Evolutionary conservation across 2,113 vertebrate species (phyloP), one percentile per base, ranked within the genome.

Genomic region (Benthochromis sp.): DNA sequence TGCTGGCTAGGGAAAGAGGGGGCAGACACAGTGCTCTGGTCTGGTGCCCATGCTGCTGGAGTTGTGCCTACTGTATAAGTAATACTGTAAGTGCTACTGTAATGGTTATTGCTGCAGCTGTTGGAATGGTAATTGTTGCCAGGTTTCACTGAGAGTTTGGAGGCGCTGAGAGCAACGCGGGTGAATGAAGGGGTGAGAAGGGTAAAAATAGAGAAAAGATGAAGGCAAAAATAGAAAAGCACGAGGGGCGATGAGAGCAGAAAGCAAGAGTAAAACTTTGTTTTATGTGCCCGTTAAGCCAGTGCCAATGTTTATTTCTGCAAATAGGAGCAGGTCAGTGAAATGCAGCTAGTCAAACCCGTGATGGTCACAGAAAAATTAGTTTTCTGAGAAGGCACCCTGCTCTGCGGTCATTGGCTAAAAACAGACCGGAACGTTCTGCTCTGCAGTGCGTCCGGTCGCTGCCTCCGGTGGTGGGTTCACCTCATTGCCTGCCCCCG

Each of bases 381-480:
- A 78, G 61, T 84, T 87, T 83, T 59, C 71, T 71, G 52, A 40
- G 31, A 91, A 63, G 85, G 76, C 57, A 81, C 50, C 45, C 12
- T 47, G 47, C 83, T 92, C 81, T 73, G 88, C 78, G 36, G 86
- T 92, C 78, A 19, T 85, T 55, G 71, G 86, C 91, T 92, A 92
- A 94, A 95, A 95, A 90, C 86, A 91, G 85, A 92, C 79, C 88
- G 83, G 94, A 93, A 95, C 85, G 89, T 95, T 96, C 94, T 89
- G 94, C 95, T 96, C 93, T 85, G 88, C 34, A 85, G 81, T 92
- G 90, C 87, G 53, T 93, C 87, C 85, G 57, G 50, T 34, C 7
- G 69, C 89, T 91, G 91, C 93, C 90, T 89, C 87, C 84, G 88
- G 94, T 90, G 93, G 88, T 90, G 88, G 92, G 84, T 90, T 94